Conservation (phyloP, 2,797 vertebrate genomes). For the Toxotes lorentzi region DNA sequence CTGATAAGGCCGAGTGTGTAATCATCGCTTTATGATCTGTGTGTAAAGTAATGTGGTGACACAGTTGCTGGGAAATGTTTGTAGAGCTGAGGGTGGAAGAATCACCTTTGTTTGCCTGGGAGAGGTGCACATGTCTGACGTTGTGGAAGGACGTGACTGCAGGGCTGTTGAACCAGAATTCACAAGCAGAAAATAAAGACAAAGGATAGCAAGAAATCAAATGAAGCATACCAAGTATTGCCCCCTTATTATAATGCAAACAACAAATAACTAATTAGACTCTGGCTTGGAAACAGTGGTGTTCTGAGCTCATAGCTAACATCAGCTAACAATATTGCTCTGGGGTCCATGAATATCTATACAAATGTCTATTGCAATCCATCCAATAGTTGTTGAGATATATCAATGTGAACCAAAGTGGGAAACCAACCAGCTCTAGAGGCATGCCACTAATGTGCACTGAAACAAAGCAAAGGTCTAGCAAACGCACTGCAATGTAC, state of each 20-base stretch:
- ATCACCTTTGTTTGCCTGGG: slow-evolving; percentile 39
- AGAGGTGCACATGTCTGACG: slow-evolving; percentile 38
- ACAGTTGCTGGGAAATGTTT: slow-evolving; percentile 66
- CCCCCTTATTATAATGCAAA: background rate
- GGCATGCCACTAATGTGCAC: background rate
- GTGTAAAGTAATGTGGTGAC: slow-evolving; percentile 62
- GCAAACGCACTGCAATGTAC: background rate
- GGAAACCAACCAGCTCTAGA: background rate
- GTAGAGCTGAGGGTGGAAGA: slow-evolving; percentile 44
- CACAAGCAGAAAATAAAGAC: background rate
- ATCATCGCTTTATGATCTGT: slow-evolving; percentile 69
- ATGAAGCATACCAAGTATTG: background rate
- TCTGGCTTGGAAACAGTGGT: background rate
- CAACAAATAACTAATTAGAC: too few relatives aligned
- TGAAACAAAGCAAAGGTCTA: background rate
- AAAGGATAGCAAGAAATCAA: background rate
- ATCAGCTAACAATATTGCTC: background rate
- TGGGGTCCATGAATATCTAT: background rate
- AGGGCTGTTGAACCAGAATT: slow-evolving; percentile 16
- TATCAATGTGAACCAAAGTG: background rate
- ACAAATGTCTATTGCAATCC: background rate
- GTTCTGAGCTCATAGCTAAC: background rate
- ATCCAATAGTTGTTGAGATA: background rate
- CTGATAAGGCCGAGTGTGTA: slow-evolving; percentile 70
- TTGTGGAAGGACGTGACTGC: slow-evolving; percentile 18